Evolutionary conservation across 2,113 vertebrate genomes (phyloP).

Genomic region (Nesospiza acunhae): DNA sequence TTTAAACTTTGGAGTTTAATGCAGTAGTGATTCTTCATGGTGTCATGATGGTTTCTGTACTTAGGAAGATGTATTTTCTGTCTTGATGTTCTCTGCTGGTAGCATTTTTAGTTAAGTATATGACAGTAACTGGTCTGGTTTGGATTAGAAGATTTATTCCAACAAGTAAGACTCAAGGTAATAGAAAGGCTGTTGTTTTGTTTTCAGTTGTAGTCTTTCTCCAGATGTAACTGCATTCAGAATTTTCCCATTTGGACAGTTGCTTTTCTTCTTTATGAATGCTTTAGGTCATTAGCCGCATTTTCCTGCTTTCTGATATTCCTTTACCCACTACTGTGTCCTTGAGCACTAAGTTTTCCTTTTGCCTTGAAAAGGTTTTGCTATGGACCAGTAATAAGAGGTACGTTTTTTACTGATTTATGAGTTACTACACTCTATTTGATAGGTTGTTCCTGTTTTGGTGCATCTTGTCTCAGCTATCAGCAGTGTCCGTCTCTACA

Average conservation of each 20-base stretch:
- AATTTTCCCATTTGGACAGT: neutral
- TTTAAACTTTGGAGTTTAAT: neutral
- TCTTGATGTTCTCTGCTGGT: neutral
- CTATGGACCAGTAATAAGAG: neutral
- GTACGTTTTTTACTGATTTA: neutral
- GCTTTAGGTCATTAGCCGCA: neutral
- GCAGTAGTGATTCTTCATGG: neutral
- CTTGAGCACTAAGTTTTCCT: neutral
- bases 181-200: neutral
- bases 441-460: slow-evolving; percentile 93
- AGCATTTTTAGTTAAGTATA: neutral
- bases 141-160: neutral
- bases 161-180: neutral
- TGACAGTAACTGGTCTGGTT: neutral
- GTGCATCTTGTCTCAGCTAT: slow-evolving; percentile 91
- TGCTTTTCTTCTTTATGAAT: neutral
- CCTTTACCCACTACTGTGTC: neutral
- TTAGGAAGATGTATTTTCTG: neutral
- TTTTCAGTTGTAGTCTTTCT: neutral
- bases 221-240: neutral
- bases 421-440: neutral
- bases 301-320: neutral
- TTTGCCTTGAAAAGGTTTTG: neutral
- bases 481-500: slow-evolving; percentile 94
- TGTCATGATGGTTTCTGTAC: neutral